Evolutionary conservation across 2,797 vertebrate species (phyloP).

Genomic region (Gymnopithys bicolor): DNA sequence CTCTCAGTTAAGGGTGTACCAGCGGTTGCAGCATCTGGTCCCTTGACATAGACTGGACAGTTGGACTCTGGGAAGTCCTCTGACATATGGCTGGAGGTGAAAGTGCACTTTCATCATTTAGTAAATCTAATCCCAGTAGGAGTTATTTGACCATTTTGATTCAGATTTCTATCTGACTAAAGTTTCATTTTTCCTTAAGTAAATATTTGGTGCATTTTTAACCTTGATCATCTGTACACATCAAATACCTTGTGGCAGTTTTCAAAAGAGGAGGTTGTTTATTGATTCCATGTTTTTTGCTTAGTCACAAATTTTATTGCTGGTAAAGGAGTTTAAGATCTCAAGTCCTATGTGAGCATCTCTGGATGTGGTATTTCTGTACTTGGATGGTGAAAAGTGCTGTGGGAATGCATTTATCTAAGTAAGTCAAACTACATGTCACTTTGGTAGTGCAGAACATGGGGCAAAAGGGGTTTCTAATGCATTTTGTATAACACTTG

Average conservation of each 20-base stretch:
- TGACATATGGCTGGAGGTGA: background rate
- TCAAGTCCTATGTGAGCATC: background rate
- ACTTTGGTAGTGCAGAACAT: background rate
- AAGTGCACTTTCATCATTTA: background rate
- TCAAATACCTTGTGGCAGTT: slow-evolving; percentile 35
- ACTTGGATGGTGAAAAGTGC: background rate
- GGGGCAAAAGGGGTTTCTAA: background rate
- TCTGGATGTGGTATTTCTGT: background rate
- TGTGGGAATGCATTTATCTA: background rate
- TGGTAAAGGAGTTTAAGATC: slow-evolving; percentile 31
- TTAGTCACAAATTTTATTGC: slow-evolving; percentile 48
- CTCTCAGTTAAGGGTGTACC: background rate
- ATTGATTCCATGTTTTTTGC: slow-evolving; percentile 9
- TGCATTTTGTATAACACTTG: background rate
- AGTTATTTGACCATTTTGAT: background rate
- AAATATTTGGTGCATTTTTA: slow-evolving; percentile 17
- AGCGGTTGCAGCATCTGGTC: background rate
- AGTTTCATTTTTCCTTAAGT: background rate
- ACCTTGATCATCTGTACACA: background rate
- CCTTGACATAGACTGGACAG: background rate
- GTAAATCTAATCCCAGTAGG: background rate
- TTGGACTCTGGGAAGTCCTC: background rate
- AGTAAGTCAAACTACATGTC: background rate
- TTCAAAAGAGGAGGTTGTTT: slow-evolving; percentile 19
- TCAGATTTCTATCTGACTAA: background rate